Evolutionary conservation across 2,888 invertebrate species (phyloP), one percentile per base, ranked within the genome.

Genomic region (Tenthredo livida): DNA sequence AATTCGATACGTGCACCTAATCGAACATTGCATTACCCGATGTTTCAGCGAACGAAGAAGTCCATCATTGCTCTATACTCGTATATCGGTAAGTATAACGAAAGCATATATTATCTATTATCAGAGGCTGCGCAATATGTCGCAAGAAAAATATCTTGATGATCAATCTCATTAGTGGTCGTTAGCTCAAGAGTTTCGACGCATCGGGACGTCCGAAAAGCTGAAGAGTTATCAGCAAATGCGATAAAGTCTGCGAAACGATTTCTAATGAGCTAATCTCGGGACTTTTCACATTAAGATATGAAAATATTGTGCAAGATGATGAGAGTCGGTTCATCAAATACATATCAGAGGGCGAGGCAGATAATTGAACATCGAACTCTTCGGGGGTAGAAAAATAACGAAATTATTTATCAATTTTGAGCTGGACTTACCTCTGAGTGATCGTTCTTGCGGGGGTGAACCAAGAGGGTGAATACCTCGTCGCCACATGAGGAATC

Each of bases 401-500:
- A 72, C 40, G 10, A 12, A 43, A 25, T 33, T 4, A 43, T 21
- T n/a, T 50, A 17, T 12, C 10, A 75, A 54, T 33, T 54, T n/a
- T 37, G 43, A 78, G 12, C 9, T 33, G 15, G n/a, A 83, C 83
- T 83, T 50, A 83, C 83, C 83, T 83, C 83, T 65, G 67, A 83
- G 37, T 33, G 73, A 84, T 40, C 84, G 70, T 84, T 70, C 40
- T 7, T 73, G 84, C 58, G 84, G 89, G 85, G 89, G 86, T 84
- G 89, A 88, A 87, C 89, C 89, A 88, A 90, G 86, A 86, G 87
- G 87, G 87, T 88, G 86, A 87, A 87, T 87, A 88, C 88, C 89
- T 89, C 88, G 89, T 86, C 90, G 90, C 90, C 91, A 89, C 92
- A 92, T 92, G 90, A 85, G 90, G 91, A 90, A 90, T 90, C 89